These are phyloP conservation scores for Notothenia rossii DNA, from an alignment of 2,113 vertebrate genomes.

Conservation along the genomic window DNA sequence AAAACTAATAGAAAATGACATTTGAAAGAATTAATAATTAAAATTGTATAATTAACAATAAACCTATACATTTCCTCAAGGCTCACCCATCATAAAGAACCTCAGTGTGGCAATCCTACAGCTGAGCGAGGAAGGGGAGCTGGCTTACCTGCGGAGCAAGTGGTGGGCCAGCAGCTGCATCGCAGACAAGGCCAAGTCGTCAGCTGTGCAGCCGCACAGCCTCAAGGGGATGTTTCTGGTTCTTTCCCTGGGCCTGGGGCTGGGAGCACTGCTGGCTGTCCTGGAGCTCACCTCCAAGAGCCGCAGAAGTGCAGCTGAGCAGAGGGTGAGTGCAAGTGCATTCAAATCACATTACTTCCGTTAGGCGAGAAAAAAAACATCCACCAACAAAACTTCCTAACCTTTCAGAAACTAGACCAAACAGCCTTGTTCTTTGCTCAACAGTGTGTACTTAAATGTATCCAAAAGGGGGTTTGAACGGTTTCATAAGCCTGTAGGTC, in stretches of 20 bases:
- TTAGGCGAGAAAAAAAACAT: background rate
- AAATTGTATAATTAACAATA: background rate
- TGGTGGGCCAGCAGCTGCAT: conserved; percentile 92
- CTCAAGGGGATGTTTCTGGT: conserved; percentile 89
- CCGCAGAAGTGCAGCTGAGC: conserved; percentile 81
- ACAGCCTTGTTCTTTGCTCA: background rate
- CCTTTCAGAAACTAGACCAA: background rate
- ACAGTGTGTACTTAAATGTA: background rate
- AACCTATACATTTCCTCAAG: conserved; percentile 65
- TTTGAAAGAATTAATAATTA: background rate
- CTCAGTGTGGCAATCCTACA: conserved; percentile 89
- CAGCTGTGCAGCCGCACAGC: conserved; percentile 78
- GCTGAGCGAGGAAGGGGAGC: conserved; percentile 85
- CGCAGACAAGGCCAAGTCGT: conserved; percentile 65
- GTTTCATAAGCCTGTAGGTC: background rate
- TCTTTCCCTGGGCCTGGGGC: conserved; percentile 83
- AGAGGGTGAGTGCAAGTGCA: conserved; percentile 74
- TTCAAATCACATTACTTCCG: background rate
- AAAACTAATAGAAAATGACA: background rate
- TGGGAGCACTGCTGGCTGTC: conserved; percentile 84
- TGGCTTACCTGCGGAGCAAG: conserved; percentile 87
- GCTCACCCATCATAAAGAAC: conserved; percentile 86
- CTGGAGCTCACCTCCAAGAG: conserved; percentile 87
- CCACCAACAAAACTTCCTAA: background rate
- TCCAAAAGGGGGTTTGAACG: background rate